Percentiles rank a stretch among this genome's conserved stretches.
Evolutionary conservation across 2,113 vertebrate species (phyloP).

Genomic region (Echinops telfairi): DNA sequence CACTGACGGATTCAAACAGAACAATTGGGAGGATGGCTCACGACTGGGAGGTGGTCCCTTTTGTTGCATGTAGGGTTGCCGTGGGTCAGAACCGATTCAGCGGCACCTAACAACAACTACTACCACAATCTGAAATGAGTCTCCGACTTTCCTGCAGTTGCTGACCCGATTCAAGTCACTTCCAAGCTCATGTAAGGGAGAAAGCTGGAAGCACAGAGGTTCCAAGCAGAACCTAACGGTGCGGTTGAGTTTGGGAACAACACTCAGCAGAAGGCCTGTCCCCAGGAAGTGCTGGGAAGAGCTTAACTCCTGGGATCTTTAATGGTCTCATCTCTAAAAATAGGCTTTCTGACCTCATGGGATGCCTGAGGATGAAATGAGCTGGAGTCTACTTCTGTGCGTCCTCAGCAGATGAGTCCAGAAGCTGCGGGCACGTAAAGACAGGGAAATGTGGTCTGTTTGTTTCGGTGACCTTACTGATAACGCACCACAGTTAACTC

Average conservation of each 20-base stretch:
- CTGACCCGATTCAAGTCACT: not conserved
- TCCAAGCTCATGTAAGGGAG: not conserved
- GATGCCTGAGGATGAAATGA: slow-evolving; percentile 47
- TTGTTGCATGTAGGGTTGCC: too few species aligned
- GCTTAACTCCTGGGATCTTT: slow-evolving; percentile 50
- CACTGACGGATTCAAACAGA: too few species aligned
- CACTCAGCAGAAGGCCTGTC: not conserved
- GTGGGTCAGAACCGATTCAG: too few species aligned
- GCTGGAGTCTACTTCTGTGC: not conserved
- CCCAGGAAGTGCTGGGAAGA: not conserved
- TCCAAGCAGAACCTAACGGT: not conserved
- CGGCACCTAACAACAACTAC: too few species aligned
- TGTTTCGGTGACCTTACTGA: slow-evolving; percentile 29
- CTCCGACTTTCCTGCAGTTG: not conserved
- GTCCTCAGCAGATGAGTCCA: slow-evolving; percentile 35
- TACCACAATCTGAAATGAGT: not conserved
- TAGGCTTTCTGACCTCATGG: slow-evolving; percentile 36
- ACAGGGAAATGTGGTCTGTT: not conserved
- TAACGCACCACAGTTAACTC: not conserved
- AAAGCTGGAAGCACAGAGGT: not conserved
- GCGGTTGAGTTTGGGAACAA: not conserved
- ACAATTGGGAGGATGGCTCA: too few species aligned
- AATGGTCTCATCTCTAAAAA: slow-evolving; percentile 57
- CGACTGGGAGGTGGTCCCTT: too few species aligned
- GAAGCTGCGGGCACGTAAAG: not conserved